These are phyloP conservation scores for Tragelaphus scriptus DNA, from an alignment of 2,113 vertebrate species.

Conservation along the genomic window DNA sequence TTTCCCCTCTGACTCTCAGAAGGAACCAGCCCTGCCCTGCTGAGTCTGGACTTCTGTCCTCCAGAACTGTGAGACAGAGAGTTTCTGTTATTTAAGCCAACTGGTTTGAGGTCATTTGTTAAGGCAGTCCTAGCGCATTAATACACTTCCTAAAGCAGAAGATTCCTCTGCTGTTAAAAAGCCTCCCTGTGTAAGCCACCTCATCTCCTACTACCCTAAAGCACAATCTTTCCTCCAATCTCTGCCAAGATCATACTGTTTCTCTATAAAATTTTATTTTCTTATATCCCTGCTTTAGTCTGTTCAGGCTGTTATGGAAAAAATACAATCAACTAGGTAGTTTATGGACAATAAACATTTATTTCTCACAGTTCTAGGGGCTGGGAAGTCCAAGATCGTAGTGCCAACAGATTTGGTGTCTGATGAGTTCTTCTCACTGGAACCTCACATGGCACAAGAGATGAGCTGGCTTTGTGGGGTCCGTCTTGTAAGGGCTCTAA, in stretches of 20 bases:
- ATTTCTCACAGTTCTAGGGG: not conserved
- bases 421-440: not conserved
- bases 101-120: not conserved
- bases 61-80: not conserved
- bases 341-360: not conserved
- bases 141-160: not conserved
- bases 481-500: not conserved
- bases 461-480: not conserved
- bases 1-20: not conserved
- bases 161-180: not conserved
- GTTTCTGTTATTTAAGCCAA: not conserved
- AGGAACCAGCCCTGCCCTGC: not conserved
- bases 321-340: not conserved
- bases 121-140: not conserved
- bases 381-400: not conserved
- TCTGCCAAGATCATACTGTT: not conserved
- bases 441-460: not conserved
- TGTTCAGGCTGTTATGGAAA: not conserved
- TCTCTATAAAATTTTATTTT: not conserved
- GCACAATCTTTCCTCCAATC: not conserved
- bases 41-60: not conserved
- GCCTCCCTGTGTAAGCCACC: not conserved
- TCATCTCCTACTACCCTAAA: not conserved
- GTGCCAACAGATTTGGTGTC: not conserved
- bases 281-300: not conserved